Base-by-base conservation (phyloP, 2,888 invertebrate genomes). In the Alloplasta piceator region DNA sequence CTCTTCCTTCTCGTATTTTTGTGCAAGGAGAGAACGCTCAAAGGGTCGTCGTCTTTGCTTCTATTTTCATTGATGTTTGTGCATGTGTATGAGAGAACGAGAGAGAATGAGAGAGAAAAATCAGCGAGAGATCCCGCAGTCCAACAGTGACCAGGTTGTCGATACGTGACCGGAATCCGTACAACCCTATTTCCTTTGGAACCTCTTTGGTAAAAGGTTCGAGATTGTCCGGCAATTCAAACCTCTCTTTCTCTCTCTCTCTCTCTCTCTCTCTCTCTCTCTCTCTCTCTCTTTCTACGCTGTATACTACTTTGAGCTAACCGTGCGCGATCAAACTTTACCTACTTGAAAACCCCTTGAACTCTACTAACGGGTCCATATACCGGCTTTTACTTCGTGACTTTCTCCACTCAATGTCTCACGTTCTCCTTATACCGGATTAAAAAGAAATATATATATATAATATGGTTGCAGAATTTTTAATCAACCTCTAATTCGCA, bases 141-240 rank as follows among this genome's bases (percentile, higher is more conserved):
- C 73, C 83, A 84, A 83, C 83, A 83, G 86, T 88, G 89, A 90
- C 89, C 88, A 86, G 86, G 81, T 88, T 88, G 87, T 85, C 87
- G 87, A 88, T 89, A 90, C 90, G 89, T 90, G 90, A 87, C 79
- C 82, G 78, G 87, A 87, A 89, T 90, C 84, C 82, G 70, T 75
- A 85, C 84, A 85, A 52, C 70, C 71, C 71, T 56, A 67, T 82
- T 82, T 73, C 71, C 81, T 75, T 82, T 55, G 60, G 58, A 10
- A 52, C 41, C 73, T 43, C 82, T 67, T 68, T 76, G 74, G 82
- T 84, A 78, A 82, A 83, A 84, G 83, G 82, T 71, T 75, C 72
- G 83, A 85, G 85, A 88, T 87, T 85, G 83, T 87, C 85, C 56
- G 82, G 74, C 67, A 83, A 78, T 87, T 87, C 79, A 84, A 56